phyloP scores from a whole-genome alignment of 1,140 invertebrate species.

The Aphaenogaster rudis region DNA sequence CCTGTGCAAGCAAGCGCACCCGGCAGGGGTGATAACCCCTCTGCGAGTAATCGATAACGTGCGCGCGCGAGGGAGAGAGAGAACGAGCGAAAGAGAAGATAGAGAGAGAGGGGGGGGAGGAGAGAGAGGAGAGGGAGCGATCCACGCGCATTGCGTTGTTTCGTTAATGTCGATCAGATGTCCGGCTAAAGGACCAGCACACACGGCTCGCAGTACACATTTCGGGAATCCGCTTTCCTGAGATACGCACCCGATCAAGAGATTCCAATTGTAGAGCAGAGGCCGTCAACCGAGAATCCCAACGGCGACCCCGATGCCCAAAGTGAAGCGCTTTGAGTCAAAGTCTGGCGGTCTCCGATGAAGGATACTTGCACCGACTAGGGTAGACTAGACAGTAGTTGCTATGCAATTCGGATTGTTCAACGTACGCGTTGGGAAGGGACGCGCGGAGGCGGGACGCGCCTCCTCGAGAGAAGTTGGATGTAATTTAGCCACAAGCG shows the following conservation, averaged over 20 bases:
- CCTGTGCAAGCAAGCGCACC: constrained; percentile 59
- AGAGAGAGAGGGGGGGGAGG: neutral
- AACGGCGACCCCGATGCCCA: neutral
- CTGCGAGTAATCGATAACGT: constrained; percentile 62
- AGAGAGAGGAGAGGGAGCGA: constrained; percentile 3
- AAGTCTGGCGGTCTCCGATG: constrained; percentile 34
- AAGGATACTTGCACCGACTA: constrained; percentile 2
- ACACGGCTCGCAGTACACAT: neutral
- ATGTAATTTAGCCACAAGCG: constrained; percentile 2
- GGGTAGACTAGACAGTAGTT: neutral
- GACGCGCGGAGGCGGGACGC: neutral
- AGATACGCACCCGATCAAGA: constrained; percentile 45
- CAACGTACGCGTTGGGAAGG: neutral
- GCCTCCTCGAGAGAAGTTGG: neutral
- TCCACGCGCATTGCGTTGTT: constrained; percentile 37
- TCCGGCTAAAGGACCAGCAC: constrained; percentile 61
- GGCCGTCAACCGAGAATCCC: constrained; percentile 37
- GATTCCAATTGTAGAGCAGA: constrained; percentile 16
- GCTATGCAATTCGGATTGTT: constrained; percentile 17
- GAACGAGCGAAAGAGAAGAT: neutral
- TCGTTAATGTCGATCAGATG: constrained; percentile 66
- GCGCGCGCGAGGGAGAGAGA: constrained; percentile 5
- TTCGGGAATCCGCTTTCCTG: constrained; percentile 50
- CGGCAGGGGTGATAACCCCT: constrained; percentile 66
- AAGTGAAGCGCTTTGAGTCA: constrained; percentile 30